These are phyloP conservation scores for Sebastes alutus DNA, from an alignment of 2,797 vertebrate genomes.

Conservation along the genomic window DNA sequence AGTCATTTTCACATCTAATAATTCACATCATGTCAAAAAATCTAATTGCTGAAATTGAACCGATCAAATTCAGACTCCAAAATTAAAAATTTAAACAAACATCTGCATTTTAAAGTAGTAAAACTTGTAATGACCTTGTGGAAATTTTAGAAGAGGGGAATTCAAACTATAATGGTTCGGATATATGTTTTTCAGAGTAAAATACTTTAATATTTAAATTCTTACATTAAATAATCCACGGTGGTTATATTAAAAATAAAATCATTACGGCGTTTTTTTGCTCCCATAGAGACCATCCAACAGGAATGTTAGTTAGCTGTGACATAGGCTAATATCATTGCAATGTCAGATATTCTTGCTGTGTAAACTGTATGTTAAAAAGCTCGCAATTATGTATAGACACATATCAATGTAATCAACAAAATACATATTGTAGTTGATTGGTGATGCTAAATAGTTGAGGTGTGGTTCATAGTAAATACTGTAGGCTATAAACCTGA, in stretches of 20 bases:
- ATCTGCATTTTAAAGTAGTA: too few species aligned
- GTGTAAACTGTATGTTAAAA: too few species aligned
- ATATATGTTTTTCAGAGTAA: not conserved
- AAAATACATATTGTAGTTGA: too few species aligned
- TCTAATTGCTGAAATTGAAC: too few species aligned
- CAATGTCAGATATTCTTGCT: too few species aligned
- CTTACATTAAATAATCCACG: not conserved
- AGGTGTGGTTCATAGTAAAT: not conserved
- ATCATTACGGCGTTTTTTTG: not conserved
- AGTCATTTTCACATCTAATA: not conserved
- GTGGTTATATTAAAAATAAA: not conserved
- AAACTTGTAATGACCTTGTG: not conserved
- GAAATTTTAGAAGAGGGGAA: not conserved
- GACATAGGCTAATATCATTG: too few species aligned
- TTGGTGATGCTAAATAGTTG: too few species aligned
- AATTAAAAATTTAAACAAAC: too few species aligned
- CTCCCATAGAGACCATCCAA: not conserved
- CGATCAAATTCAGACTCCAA: too few species aligned
- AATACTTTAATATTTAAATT: not conserved
- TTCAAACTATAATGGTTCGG: too few species aligned
- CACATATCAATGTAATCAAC: not conserved
- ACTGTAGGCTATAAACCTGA: not conserved
- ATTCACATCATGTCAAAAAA: not conserved
- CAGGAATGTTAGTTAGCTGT: too few species aligned
- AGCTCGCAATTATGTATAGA: too few species aligned